Percentiles rank a stretch among this genome's conserved stretches.
phyloP scores from a whole-genome alignment of 2,113 vertebrate species.

The Craseonycteris thonglongyai region DNA sequence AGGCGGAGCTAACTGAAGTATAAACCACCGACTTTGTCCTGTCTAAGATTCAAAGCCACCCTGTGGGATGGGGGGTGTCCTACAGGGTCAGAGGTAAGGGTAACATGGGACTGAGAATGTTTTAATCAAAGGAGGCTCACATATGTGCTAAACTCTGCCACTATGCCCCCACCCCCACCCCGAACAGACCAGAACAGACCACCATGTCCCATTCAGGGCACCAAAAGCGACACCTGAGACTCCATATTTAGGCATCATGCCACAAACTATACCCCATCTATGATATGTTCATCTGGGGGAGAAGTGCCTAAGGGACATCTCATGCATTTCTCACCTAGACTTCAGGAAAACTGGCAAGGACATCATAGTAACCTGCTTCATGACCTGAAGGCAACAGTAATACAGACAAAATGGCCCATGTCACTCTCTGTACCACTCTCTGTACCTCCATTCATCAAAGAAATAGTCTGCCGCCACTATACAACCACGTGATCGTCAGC shows the following conservation, averaged over 20 bases:
- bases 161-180: no score
- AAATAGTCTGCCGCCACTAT: neutral
- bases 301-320: neutral
- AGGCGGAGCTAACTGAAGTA: neutral
- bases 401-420: neutral
- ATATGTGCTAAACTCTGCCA: neutral
- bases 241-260: neutral
- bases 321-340: neutral
- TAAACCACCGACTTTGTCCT: neutral
- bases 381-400: neutral
- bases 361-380: neutral
- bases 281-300: neutral
- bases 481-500: fast-evolving
- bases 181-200: neutral
- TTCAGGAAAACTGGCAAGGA: neutral
- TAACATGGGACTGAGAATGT: neutral
- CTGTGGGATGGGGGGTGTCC: fast-evolving
- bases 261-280: neutral
- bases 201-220: neutral
- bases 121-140: neutral
- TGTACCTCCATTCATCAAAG: neutral
- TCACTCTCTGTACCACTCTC: neutral
- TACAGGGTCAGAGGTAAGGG: neutral
- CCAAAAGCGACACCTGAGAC: neutral
- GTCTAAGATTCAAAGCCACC: neutral